Evolutionary conservation across 2,113 vertebrate species (phyloP), one percentile per base, ranked within the genome.

Genomic region (Steatornis caripensis): DNA sequence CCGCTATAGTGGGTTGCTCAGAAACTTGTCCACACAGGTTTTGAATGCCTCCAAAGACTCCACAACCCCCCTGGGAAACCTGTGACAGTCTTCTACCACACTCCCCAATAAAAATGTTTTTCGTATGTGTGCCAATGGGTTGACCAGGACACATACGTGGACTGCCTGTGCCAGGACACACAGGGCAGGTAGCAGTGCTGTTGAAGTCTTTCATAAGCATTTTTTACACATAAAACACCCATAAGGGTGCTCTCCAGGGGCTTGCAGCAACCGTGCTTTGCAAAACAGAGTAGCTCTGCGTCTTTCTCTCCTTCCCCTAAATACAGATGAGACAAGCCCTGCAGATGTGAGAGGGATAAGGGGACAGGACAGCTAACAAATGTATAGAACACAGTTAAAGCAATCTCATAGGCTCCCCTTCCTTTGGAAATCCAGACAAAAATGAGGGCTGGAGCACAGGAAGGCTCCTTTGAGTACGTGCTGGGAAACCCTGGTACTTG

Each of bases 101-200:
- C 17, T 46, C 5, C 34, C 29, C 10, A 17, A 29, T 12, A 51
- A 51, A 72, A 68, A 21, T 1, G 1, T 0, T 5, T 41, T 48
- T 6, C 55, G 7, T 20, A 53, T 34, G 9, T 51, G n/a, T 49
- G 80, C 18, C 48, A 29, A 4, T 19, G 15, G 11, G 9, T 16
- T 57, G 18, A 15, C 8, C 26, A 29, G 37, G 37, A 88, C 32
- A 20, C 29, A 32, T 0, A 0, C 3, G 6, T 0, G 2, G 20
- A 55, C 58, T 71, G 46, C 36, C 51, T 49, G 57, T 18, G 37
- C 26, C 62, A 82, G 39, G 11, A 66, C 6, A 5, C 1, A 4
- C 87, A 61, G 41, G 20, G 27, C 41, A 41, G 34, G 41, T 16
- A 83, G 58, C 53, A 61, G 45, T 1, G 0, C 43, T 87, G 48